Evolutionary conservation across 2,888 invertebrate genomes (phyloP).

Genomic region (Ptychoptera contaminata): DNA sequence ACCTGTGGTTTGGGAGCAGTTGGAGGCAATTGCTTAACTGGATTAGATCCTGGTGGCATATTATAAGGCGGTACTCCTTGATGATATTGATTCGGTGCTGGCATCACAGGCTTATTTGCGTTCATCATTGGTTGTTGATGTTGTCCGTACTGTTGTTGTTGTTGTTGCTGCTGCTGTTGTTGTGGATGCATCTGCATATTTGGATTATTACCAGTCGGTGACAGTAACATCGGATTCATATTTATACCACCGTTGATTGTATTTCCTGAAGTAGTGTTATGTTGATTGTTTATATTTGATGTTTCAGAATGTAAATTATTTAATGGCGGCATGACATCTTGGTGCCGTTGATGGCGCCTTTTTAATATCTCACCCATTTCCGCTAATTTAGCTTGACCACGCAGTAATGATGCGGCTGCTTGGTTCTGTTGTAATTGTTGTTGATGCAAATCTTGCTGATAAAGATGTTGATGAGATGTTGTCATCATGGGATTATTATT

Average conservation of each 20-base stretch:
- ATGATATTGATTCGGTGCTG: slow-evolving; percentile 11
- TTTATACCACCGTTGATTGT: background rate
- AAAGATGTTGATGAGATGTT: slow-evolving; percentile 13
- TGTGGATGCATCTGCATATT: background rate
- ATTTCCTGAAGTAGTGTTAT: too few species aligned
- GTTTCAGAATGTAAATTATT: background rate
- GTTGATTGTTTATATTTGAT: too few species aligned
- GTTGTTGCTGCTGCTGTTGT: slow-evolving; percentile 8
- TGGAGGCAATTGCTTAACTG: slow-evolving; percentile 37
- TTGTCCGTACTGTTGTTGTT: slow-evolving; percentile 19
- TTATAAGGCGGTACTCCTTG: background rate
- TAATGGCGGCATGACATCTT: slow-evolving; percentile 19
- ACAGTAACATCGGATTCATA: background rate
- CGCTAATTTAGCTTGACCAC: slow-evolving; percentile 47
- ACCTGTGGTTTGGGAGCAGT: slow-evolving; percentile 40
- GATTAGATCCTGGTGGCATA: slow-evolving; percentile 18
- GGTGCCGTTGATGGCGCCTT: slow-evolving; percentile 37
- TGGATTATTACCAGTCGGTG: background rate
- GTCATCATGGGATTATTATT: slow-evolving; percentile 10
- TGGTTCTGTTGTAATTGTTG: slow-evolving; percentile 16
- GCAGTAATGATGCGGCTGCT: slow-evolving; percentile 15
- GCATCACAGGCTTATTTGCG: slow-evolving; percentile 14
- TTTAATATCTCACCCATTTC: slow-evolving; percentile 73
- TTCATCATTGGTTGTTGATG: slow-evolving; percentile 15
- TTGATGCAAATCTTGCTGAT: slow-evolving; percentile 19